Evolutionary conservation across 2,113 vertebrate species (phyloP).

Genomic region (Manacus vitellinus): DNA sequence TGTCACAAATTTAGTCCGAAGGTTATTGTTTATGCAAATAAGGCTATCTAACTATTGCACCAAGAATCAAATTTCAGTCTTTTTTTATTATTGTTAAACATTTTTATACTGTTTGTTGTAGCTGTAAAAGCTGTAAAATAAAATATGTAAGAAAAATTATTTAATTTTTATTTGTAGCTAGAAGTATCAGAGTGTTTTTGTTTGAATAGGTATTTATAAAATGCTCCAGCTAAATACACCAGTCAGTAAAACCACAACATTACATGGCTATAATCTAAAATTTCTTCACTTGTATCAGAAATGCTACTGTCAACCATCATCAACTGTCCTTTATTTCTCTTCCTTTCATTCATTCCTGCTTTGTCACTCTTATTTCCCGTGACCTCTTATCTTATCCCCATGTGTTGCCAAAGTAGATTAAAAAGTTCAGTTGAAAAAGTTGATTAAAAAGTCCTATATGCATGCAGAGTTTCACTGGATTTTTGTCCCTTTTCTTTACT

Average conservation of each 20-base stretch:
- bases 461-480: accelerated
- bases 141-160: accelerated
- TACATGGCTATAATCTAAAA: neutral
- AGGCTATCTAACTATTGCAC: neutral
- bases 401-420: neutral
- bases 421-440: neutral
- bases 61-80: neutral
- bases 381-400: neutral
- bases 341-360: neutral
- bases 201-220: neutral
- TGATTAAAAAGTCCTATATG: neutral
- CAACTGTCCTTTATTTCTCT: neutral
- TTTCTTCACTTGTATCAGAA: neutral
- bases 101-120: neutral
- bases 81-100: neutral
- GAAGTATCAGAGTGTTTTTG: neutral
- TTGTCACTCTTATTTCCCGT: neutral
- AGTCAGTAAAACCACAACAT: neutral
- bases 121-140: neutral
- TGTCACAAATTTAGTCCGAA: neutral
- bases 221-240: neutral
- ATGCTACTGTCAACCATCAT: neutral
- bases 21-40: neutral
- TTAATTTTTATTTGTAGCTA: neutral
- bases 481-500: neutral